phyloP scores from a whole-genome alignment of 2,797 vertebrate species.

The Sebastes kiyomatsui region DNA sequence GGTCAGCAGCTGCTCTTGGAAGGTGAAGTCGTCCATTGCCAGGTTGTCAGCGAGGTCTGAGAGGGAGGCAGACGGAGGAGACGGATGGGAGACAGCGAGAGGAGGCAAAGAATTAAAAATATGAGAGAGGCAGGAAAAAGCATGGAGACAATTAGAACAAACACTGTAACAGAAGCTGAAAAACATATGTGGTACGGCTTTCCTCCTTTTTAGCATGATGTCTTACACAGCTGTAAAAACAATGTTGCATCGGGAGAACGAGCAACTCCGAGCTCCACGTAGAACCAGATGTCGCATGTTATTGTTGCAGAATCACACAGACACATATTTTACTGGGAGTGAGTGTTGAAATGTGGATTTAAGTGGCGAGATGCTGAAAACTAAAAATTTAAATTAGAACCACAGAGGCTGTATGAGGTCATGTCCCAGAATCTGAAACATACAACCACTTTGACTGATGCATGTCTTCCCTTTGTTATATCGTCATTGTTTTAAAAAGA shows the following conservation, averaged over 20 bases:
- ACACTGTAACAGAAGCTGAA: conserved; percentile 61
- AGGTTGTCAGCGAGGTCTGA: conserved; percentile 84
- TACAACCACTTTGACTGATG: neutral
- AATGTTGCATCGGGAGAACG: conserved; percentile 49
- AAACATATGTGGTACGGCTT: conserved; percentile 67
- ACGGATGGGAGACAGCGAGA: conserved; percentile 13
- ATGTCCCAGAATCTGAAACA: conserved; percentile 20
- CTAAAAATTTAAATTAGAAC: conserved; percentile 41
- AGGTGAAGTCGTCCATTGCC: conserved; percentile 85
- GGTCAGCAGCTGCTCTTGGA: conserved; percentile 86
- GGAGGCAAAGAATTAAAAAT: conserved; percentile 50
- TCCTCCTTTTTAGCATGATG: conserved; percentile 47
- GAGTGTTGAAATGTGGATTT: conserved; percentile 53
- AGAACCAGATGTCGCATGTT: conserved; percentile 71
- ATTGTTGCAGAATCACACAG: conserved; percentile 53
- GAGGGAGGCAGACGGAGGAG: conserved; percentile 41
- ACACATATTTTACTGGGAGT: conserved; percentile 47
- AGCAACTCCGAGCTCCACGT: conserved; percentile 36
- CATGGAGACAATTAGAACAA: conserved; percentile 63
- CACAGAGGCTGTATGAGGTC: conserved; percentile 27
- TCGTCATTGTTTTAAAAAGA: neutral
- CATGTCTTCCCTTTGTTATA: neutral
- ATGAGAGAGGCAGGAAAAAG: conserved; percentile 51
- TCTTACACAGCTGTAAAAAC: conserved; percentile 74
- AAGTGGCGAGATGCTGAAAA: conserved; percentile 44